Evolutionary conservation across 2,113 vertebrate species (phyloP).

Genomic region (Silurus asotus): DNA sequence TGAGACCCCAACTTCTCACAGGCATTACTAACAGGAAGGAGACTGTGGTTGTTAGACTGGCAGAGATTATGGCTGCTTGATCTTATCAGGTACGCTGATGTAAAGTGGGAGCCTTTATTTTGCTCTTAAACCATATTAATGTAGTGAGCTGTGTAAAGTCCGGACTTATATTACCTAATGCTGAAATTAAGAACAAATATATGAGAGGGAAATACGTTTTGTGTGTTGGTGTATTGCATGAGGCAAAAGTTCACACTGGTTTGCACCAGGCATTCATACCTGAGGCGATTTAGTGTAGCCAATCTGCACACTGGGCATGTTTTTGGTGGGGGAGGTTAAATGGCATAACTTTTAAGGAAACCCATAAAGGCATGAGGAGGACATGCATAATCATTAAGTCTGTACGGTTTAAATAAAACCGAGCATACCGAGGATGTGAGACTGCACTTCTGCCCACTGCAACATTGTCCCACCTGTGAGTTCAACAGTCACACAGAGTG

Average conservation of each 20-base stretch:
- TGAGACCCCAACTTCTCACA: constrained; percentile 21
- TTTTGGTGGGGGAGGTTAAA: neutral
- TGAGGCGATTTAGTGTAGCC: neutral
- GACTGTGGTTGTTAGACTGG: constrained; percentile 37
- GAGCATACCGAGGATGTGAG: neutral
- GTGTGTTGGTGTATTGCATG: neutral
- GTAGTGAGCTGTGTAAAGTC: neutral
- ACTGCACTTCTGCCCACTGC: neutral
- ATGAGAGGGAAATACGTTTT: neutral
- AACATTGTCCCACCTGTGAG: neutral
- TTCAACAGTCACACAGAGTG: neutral
- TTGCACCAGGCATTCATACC: neutral
- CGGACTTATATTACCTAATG: neutral
- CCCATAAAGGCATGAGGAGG: neutral
- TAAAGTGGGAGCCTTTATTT: neutral
- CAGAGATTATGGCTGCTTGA: constrained; percentile 29
- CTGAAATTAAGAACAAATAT: neutral
- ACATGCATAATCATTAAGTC: neutral
- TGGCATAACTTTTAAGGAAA: neutral
- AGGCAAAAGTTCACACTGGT: neutral
- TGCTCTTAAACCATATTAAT: neutral
- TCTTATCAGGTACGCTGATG: constrained; percentile 39
- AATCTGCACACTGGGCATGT: neutral
- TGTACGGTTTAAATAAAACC: neutral
- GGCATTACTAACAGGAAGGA: constrained; percentile 45